A percentile compares a stretch with the other conserved stretches of the same genome.
Evolutionary conservation across 2,888 invertebrate species (phyloP).

Genomic region (Isoperla grammatica): DNA sequence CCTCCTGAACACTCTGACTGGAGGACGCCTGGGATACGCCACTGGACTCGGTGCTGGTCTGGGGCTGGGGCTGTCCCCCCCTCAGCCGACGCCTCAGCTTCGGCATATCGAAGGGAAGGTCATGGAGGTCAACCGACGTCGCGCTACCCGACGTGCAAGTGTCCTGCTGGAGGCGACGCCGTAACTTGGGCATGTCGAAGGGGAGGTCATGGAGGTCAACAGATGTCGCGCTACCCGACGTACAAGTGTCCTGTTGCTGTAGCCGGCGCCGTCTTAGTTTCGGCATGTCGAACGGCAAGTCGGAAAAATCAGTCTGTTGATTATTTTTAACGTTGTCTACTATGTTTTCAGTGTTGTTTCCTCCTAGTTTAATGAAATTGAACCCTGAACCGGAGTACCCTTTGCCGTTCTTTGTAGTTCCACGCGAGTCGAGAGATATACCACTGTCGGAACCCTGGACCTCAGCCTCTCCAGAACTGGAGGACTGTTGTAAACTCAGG

Average conservation of each 20-base stretch:
- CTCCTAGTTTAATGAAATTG: conserved; percentile 27
- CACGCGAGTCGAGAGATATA: conserved; percentile 78
- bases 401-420: conserved; percentile 65
- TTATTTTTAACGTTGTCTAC: conserved; percentile 19
- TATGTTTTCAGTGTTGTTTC: conserved; percentile 41
- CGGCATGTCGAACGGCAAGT: conserved; percentile 86
- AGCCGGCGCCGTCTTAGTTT: conserved; percentile 64
- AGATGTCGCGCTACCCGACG: conserved; percentile 13
- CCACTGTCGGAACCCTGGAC: conserved; percentile 84
- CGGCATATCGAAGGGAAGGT: conserved; percentile 89
- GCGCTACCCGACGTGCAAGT: conserved; percentile 63
- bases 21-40: conserved; percentile 76
- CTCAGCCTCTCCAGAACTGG: conserved; percentile 59
- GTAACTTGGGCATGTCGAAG: conserved; percentile 84
- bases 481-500: conserved; percentile 55
- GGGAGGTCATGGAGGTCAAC: conserved; percentile 58
- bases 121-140: conserved; percentile 69
- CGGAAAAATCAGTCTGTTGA: conserved; percentile 17
- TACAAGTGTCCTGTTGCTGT: conserved; percentile 7
- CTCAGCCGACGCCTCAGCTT: conserved; percentile 72
- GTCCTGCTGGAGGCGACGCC: conserved; percentile 56
- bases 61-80: conserved; percentile 42
- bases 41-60: conserved; percentile 56
- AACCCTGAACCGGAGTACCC: conserved; percentile 36
- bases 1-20: conserved; percentile 72